Base-by-base conservation (phyloP, 2,888 invertebrate genomes). In the Noctua comes region DNA sequence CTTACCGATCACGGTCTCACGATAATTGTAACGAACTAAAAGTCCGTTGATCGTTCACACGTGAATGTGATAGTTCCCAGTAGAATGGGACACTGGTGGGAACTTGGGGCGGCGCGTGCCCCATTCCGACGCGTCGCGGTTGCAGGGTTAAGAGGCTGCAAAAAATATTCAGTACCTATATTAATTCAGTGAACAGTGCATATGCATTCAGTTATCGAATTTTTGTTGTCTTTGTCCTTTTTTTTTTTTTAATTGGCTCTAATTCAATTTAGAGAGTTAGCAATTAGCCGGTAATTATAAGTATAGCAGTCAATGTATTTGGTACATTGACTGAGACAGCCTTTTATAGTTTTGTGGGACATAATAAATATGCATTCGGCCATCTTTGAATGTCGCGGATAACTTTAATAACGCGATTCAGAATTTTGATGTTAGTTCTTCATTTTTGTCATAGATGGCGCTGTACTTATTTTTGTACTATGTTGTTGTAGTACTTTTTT, bases 21-120 rank as follows among this genome's bases (percentile, higher is more conserved):
- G 70, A 62, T 40, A 59, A 57, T 59, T 78, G 36, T 68, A 75
- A 72, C 71, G 76, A 66, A 74, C 46, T 21, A 68, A 59, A 62
- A 73, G 46, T 73, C 21, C 43, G 73, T 73, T 82, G 36, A n/a
- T 69, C 2, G 16, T 85, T 84, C 84, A 65, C 86, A 86, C 65
- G 84, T 77, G 86, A 85, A 73, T 48, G 11, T 69, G 62, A 24
- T n/a, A 62, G 71, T 70, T 75, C 82, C 24, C 83, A 74, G 11
- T 48, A 31, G 24, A 59, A 73, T n/a, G 51, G 36, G 64, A 24
- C 31, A 40, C 11, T 74, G 62, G 27, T 85, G 76, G 82, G 82
- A 85, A 76, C 31, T 68, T 24, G 24, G 70, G 76, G 70, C 13
- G 62, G 27, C 85, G 73, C 76, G 86, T 73, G 76, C 24, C 73